Conservation (phyloP, 2,113 vertebrate genomes). For the Australoheros scitulus region DNA sequence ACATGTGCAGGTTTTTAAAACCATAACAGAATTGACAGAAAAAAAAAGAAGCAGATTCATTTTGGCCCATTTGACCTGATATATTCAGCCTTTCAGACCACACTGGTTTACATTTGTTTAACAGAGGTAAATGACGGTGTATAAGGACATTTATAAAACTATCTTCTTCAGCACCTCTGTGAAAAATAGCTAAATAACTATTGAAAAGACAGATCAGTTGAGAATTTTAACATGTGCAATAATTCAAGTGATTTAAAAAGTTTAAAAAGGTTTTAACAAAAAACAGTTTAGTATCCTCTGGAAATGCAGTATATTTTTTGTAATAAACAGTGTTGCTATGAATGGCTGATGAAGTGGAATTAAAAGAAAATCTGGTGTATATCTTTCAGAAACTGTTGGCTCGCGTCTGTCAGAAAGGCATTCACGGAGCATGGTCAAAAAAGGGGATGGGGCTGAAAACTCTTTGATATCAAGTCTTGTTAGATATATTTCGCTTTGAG, state of each 20-base stretch:
- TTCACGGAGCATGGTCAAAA: conserved; percentile 42
- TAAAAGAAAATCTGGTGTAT: not conserved
- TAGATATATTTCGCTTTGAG: conserved; percentile 69
- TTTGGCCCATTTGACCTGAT: conserved; percentile 27
- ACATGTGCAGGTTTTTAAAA: conserved; percentile 38
- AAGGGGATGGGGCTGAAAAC: conserved; percentile 50
- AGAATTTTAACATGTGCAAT: not conserved
- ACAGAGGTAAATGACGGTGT: conserved; percentile 4
- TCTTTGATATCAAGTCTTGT: conserved; percentile 72
- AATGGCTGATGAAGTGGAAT: not conserved
- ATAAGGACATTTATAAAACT: conserved; percentile 15
- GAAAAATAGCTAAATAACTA: not conserved
- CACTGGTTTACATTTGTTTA: not conserved
- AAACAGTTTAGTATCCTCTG: not conserved
- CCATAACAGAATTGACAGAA: conserved; percentile 37
- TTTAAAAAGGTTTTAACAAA: not conserved
- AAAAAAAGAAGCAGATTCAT: conserved; percentile 40
- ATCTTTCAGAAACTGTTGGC: conserved; percentile 2
- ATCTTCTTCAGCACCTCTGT: conserved; percentile 4
- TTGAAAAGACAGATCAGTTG: not conserved
- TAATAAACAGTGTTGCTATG: not conserved
- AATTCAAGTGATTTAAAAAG: not conserved
- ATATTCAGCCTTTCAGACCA: conserved; percentile 10
- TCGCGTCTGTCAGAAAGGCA: conserved; percentile 26
- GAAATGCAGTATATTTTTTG: not conserved